Percentiles rank a stretch among this genome's conserved stretches.
These are phyloP conservation scores for Etheostoma nigrum DNA, from an alignment of 2,797 vertebrate genomes.

Conservation along the genomic window DNA sequence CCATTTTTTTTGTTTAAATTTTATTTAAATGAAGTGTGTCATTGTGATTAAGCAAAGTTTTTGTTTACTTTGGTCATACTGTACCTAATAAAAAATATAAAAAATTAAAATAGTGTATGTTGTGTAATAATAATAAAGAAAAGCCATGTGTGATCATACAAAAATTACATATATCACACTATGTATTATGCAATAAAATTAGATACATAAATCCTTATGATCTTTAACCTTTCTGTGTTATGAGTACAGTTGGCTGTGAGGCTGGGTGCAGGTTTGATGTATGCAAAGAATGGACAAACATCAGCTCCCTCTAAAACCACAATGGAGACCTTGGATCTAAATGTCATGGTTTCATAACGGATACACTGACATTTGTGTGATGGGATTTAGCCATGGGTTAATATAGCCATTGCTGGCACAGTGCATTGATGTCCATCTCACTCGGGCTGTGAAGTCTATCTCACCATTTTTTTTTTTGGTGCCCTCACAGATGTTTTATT, in stretches of 20 bases:
- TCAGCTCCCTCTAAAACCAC: constrained; percentile 83
- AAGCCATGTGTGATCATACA: background rate
- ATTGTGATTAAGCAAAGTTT: background rate
- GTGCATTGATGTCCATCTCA: constrained; percentile 84
- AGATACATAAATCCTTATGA: constrained; percentile 52
- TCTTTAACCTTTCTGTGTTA: constrained; percentile 74
- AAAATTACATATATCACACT: background rate
- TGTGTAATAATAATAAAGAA: background rate
- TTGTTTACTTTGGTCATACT: background rate
- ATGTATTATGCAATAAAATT: constrained; percentile 63
- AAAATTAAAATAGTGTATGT: background rate
- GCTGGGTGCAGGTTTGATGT: constrained; percentile 72
- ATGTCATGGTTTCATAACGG: constrained; percentile 90
- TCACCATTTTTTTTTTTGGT: constrained; percentile 61
- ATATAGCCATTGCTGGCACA: constrained; percentile 82
- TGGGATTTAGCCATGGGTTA: constrained; percentile 88
- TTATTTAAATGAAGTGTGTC: background rate
- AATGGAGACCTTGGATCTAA: constrained; percentile 87
- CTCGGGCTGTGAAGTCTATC: constrained; percentile 83
- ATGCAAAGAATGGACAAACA: constrained; percentile 83
- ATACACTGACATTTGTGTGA: constrained; percentile 90
- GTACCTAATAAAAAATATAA: background rate
- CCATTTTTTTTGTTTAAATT: background rate
- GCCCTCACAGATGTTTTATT: constrained; percentile 77
- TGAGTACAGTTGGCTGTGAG: constrained; percentile 66